phyloP scores from a whole-genome alignment of 2,797 vertebrate species.

The Trematomus bernacchii region DNA sequence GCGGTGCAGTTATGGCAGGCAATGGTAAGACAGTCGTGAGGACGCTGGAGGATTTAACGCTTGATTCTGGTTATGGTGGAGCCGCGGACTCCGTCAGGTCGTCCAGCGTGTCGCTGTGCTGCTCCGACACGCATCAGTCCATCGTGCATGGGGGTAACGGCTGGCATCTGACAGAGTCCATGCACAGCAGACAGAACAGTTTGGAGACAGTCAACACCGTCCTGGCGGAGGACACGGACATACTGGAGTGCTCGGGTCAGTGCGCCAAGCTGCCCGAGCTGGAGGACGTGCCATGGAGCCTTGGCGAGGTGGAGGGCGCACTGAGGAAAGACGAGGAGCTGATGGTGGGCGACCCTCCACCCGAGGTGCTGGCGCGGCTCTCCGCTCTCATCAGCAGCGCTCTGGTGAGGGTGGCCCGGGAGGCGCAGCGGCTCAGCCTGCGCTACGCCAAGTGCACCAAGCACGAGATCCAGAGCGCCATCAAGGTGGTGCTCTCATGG shows the following conservation, averaged over 20 bases:
- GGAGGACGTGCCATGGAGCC: slow-evolving; percentile 88
- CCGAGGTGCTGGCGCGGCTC: slow-evolving; percentile 82
- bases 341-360: slow-evolving; percentile 70
- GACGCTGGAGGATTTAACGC: slow-evolving; percentile 91
- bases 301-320: slow-evolving; percentile 86
- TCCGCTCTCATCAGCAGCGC: slow-evolving; percentile 84
- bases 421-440: slow-evolving; percentile 88
- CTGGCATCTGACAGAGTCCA: slow-evolving; percentile 89
- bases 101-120: slow-evolving; percentile 89
- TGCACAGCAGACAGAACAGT: slow-evolving; percentile 97
- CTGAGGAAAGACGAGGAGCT: slow-evolving; percentile 82
- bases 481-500: slow-evolving; percentile 88
- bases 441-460: slow-evolving; percentile 88
- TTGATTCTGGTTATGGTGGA: slow-evolving; percentile 92
- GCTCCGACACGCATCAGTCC: slow-evolving; percentile 87
- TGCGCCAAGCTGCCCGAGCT: slow-evolving; percentile 87
- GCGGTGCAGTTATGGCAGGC: slow-evolving; percentile 96
- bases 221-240: slow-evolving; percentile 87
- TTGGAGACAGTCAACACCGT: slow-evolving; percentile 93
- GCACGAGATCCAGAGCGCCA: slow-evolving; percentile 88
- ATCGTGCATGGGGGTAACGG: slow-evolving; percentile 86
- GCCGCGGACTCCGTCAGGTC: slow-evolving; percentile 89
- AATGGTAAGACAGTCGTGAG: slow-evolving; percentile 94
- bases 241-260: slow-evolving; percentile 85
- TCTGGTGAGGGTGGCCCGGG: slow-evolving; percentile 84